Percentiles rank a stretch among this genome's conserved stretches.
Conservation (phyloP, 2,797 vertebrate genomes). For the Anisognathus igniventris region DNA sequence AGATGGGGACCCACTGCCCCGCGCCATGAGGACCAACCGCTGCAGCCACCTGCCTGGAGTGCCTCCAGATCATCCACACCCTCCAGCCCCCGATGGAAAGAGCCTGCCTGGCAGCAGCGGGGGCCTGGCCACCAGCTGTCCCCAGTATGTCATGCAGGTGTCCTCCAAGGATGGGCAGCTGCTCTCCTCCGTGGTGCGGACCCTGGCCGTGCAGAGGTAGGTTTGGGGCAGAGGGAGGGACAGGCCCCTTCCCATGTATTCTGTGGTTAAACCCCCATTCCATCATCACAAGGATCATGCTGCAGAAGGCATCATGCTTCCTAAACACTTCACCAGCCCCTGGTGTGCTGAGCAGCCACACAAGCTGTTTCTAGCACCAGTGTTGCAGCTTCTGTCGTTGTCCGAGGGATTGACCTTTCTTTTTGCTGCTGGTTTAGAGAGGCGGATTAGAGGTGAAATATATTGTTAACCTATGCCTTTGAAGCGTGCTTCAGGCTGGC, state of each 20-base stretch:
- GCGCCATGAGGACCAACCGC: slow-evolving; percentile 80
- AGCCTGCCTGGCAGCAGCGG: neutral
- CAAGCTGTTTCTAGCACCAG: neutral
- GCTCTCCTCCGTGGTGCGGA: slow-evolving; percentile 76
- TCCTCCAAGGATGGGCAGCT: slow-evolving; percentile 80
- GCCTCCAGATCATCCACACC: slow-evolving; percentile 70
- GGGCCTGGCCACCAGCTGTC: slow-evolving; percentile 65
- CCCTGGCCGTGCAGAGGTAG: slow-evolving; percentile 79
- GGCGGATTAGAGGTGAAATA: neutral
- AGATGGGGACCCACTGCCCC: slow-evolving; percentile 75
- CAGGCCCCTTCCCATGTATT: rapidly evolving
- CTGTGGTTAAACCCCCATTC: rapidly evolving
- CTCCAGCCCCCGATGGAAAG: slow-evolving; percentile 63
- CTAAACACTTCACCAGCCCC: neutral
- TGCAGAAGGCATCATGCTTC: neutral
- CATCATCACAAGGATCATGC: rapidly evolving
- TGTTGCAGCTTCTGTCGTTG: rapidly evolving
- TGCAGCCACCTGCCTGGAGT: slow-evolving; percentile 81
- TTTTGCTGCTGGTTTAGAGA: neutral
- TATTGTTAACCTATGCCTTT: neutral
- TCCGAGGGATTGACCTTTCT: rapidly evolving
- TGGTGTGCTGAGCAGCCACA: rapidly evolving
- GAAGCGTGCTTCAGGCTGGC: neutral
- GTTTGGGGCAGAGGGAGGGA: rapidly evolving
- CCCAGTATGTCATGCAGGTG: slow-evolving; percentile 82